A percentile compares a stretch with the other conserved stretches of the same genome.
Evolutionary conservation across 2,888 invertebrate species (phyloP).

Genomic region (Pimpla rufipes): DNA sequence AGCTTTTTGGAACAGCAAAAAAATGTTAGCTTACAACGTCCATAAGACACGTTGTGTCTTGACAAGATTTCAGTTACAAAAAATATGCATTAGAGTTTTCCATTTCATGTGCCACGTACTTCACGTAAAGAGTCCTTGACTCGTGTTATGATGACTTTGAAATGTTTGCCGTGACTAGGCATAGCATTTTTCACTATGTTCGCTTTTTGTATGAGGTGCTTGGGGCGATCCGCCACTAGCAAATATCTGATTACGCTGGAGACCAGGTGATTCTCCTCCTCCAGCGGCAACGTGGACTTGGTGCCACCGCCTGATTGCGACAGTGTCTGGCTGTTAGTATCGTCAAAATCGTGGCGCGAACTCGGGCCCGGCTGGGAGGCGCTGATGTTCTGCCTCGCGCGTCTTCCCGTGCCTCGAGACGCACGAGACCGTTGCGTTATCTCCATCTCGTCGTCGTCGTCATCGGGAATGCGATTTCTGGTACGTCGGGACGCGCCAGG

Average conservation of each 20-base stretch:
- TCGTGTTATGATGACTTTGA: constrained; percentile 69
- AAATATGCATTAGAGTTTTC: not conserved
- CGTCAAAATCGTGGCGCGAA: not conserved
- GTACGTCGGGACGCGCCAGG: too few species aligned
- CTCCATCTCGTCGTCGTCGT: constrained; percentile 49
- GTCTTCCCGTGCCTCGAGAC: not conserved
- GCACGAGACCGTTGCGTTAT: constrained; percentile 5
- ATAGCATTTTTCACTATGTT: constrained; percentile 76
- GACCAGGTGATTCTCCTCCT: constrained; percentile 73
- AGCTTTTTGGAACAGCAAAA: constrained; percentile 81
- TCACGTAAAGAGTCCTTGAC: constrained; percentile 69
- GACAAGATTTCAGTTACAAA: too few species aligned
- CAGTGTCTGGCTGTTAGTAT: not conserved
- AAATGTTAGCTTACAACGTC: not conserved
- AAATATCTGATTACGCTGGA: constrained; percentile 76
- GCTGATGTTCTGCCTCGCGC: not conserved
- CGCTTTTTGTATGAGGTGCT: constrained; percentile 71
- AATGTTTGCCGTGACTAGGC: constrained; percentile 70
- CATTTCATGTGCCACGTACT: constrained; percentile 67
- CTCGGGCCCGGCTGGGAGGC: constrained; percentile 4
- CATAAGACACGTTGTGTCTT: too few species aligned
- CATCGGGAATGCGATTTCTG: not conserved
- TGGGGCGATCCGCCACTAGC: constrained; percentile 72
- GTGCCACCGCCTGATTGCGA: constrained; percentile 1
- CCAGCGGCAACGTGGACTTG: constrained; percentile 20